Base-by-base conservation (phyloP, 2,113 vertebrate species). In the Sciurus niger region DNA sequence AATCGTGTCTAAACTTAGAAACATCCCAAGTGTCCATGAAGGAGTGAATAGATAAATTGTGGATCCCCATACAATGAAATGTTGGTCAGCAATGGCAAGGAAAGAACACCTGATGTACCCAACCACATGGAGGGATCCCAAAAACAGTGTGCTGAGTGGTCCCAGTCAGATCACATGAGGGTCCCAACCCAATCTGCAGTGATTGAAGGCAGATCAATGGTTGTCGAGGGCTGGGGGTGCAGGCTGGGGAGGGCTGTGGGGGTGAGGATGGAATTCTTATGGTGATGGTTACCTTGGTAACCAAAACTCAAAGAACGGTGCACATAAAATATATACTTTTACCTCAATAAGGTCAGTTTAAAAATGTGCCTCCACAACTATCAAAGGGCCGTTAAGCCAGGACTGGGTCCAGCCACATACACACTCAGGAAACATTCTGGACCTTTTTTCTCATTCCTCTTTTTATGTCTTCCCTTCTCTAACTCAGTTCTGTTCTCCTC, bases 401-500 rank as follows among this genome's bases (percentile, higher is more conserved):
- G 95, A 68, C 6, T 16, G 37, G 9, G 7, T 70, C 40, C 58
- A 76, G 76, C 74, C 65, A 11, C 34, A 70, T 55, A 46, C 82
- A 25, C 68, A 74, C 30, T 85, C 20, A 20, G 16, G n/a, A 92
- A 63, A 68, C 60, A 90, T 85, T 90, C 51, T 65, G 40, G 25
- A 34, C 18, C 24, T 68, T 91, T 86, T 30, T 84, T 40, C 28
- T 87, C 34, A 22, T 22, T 89, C 24, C 60, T 10, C 34, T 65
- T 68, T 79, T 58, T 77, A 48, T 76, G 72, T 91, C 70, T 95
- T 95, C 22, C n/a, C 4, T 7, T 70, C n/a, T 60, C 78, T 84
- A 78, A 55, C n/a, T 94, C 63, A 85, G 46, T 32, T 94, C 51
- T 67, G 60, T 32, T 92, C 51, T 65, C 34, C 51, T 84, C 92